phyloP scores from a whole-genome alignment of 2,113 vertebrate genomes.

The Zapornia atra region DNA sequence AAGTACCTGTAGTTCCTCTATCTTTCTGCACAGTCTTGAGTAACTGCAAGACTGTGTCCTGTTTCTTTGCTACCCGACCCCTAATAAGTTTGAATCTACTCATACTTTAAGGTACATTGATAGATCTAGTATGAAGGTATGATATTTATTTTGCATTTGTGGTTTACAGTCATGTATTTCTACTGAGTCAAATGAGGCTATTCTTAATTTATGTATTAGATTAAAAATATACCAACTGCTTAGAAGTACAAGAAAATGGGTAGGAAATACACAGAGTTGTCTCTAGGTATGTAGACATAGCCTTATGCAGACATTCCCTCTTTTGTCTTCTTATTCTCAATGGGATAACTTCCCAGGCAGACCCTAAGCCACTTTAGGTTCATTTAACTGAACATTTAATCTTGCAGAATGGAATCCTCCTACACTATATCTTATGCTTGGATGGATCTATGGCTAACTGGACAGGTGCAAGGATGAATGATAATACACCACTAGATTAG shows the following conservation, averaged over 20 bases:
- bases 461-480: conserved; percentile 39
- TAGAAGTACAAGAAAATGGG: neutral
- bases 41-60: neutral
- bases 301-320: neutral
- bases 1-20: neutral
- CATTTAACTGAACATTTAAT: conserved; percentile 62
- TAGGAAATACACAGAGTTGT: neutral
- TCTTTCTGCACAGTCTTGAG: neutral
- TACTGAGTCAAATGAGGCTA: neutral
- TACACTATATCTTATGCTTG: conserved; percentile 16
- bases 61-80: neutral
- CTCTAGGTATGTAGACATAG: neutral
- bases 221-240: neutral
- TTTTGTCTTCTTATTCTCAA: neutral
- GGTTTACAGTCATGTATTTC: neutral
- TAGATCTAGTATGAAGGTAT: neutral
- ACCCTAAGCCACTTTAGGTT: conserved; percentile 13
- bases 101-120: neutral
- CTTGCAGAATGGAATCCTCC: conserved; percentile 57
- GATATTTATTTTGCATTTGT: neutral
- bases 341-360: neutral
- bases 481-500: conserved; percentile 22
- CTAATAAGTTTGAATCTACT: neutral
- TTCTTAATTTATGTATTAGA: neutral
- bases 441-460: conserved; percentile 38